These are phyloP conservation scores for Palythoa caribaeorum DNA, from an alignment of 92 coral and sea anemone genomes.

Conservation along the genomic window DNA sequence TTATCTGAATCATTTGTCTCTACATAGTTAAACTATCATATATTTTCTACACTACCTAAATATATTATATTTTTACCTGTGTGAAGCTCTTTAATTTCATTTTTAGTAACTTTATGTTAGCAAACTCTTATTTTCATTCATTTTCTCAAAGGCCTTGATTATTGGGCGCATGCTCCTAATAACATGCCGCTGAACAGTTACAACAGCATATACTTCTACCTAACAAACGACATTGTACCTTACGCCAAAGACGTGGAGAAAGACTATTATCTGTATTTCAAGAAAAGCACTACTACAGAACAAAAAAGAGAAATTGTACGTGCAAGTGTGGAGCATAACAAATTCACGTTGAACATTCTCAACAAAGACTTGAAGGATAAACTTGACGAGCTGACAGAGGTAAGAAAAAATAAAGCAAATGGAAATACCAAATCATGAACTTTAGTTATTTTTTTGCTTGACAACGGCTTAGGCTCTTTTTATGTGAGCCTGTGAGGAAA, in stretches of 20 bases:
- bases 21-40: no score
- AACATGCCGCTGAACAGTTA: constrained; percentile 49
- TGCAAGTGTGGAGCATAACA: constrained; percentile 35
- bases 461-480: no score
- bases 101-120: not conserved
- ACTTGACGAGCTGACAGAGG: constrained; percentile 36
- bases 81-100: no score
- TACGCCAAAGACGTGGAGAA: constrained; percentile 41
- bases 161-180: constrained; percentile 47
- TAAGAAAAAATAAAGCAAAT: not conserved
- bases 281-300: constrained; percentile 14
- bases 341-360: constrained; percentile 12
- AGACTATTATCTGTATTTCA: constrained; percentile 22
- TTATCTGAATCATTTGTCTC: no score
- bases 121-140: not conserved
- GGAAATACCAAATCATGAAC: not conserved
- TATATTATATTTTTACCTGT: no score
- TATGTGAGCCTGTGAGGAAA: no score
- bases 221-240: constrained; percentile 30
- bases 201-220: constrained; percentile 30
- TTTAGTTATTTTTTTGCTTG: no score
- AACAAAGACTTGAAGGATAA: constrained; percentile 33
- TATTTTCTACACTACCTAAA: no score
- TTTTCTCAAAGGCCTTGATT: constrained; percentile 17
- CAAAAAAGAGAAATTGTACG: constrained; percentile 40